phyloP scores from a whole-genome alignment of 2,113 vertebrate genomes.

The Leucoraja erinaceus region DNA sequence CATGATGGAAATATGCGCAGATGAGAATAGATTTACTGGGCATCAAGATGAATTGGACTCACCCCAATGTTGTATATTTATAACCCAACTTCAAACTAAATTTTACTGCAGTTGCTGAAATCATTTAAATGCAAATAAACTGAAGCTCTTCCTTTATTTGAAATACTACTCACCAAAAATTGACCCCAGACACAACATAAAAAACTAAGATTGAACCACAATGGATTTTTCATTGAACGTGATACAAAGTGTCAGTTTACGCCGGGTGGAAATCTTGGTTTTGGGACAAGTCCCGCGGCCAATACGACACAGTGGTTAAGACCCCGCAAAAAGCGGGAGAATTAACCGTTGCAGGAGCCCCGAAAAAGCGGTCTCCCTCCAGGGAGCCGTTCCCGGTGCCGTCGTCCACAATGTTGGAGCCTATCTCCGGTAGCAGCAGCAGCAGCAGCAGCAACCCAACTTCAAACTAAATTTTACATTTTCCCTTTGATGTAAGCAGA shows the following conservation, averaged over 20 bases:
- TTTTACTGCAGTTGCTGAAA: not conserved
- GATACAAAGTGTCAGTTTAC: not conserved
- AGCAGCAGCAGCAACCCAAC: too few species aligned
- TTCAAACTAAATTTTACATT: conserved; percentile 4
- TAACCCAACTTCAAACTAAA: too few species aligned
- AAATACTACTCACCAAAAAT: not conserved
- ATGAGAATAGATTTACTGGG: not conserved
- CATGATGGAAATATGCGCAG: not conserved
- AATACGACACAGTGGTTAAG: not conserved
- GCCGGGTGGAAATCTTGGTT: not conserved
- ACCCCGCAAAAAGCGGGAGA: too few species aligned
- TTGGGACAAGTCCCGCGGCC: not conserved
- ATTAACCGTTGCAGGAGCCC: too few species aligned
- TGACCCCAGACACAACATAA: too few species aligned
- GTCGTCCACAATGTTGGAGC: too few species aligned
- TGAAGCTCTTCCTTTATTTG: not conserved
- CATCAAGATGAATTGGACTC: not conserved
- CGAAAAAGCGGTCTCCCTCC: too few species aligned
- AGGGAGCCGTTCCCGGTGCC: too few species aligned
- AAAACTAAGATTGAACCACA: not conserved
- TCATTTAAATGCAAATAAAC: not conserved
- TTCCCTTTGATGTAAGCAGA: not conserved
- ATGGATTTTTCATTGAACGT: not conserved
- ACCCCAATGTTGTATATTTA: too few species aligned
- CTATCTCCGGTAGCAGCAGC: too few species aligned